Base-by-base conservation (phyloP, 1,140 invertebrate genomes). In the Pectinophora gossypiella region DNA sequence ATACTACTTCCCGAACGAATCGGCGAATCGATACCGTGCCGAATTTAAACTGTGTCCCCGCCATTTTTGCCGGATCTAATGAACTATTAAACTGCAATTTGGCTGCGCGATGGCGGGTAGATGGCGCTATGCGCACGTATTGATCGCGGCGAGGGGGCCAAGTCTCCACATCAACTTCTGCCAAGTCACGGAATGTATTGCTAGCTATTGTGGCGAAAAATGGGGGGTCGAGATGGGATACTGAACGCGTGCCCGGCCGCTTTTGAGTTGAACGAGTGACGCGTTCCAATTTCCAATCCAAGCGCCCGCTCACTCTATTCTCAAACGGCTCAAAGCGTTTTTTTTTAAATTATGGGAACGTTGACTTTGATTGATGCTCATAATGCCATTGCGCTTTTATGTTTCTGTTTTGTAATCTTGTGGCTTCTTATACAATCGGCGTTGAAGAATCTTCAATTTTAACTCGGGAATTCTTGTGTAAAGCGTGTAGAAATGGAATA, bases 31-130 rank as follows among this genome's bases (percentile, higher is more conserved):
- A 86, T 86, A 86, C 43, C 70, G 74, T 74, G 66, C 79, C 72
- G 72, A 86, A 83, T 86, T 84, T 84, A 84, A 84, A 86, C 77
- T 76, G 72, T 72, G 71, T 79, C 76, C 75, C 77, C 79, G 78
- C 77, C 80, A 86, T 84, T 84, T 83, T 84, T 84, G 77, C 66
- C 61, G 67, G 75, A 81, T 83, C 81, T 86, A 83, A 86, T 86
- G 80, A 85, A 86, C 83, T 86, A 86, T 86, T 86, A 86, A 85
- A 86, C 63, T 86, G 80, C 73, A 84, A 86, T 86, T 86, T 83
- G 72, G 76, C 69, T 86, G 83, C 83, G 83, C 83, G 78, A 67
- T 73, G 72, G 67, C 54, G 50, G 68, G 62, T 82, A 85, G 81
- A 81, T 82, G 81, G 78, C 78, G 75, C 52, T 73, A 65, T 68